Base-by-base conservation (phyloP, 2,888 invertebrate genomes). In the Lasioglossum marginatum region DNA sequence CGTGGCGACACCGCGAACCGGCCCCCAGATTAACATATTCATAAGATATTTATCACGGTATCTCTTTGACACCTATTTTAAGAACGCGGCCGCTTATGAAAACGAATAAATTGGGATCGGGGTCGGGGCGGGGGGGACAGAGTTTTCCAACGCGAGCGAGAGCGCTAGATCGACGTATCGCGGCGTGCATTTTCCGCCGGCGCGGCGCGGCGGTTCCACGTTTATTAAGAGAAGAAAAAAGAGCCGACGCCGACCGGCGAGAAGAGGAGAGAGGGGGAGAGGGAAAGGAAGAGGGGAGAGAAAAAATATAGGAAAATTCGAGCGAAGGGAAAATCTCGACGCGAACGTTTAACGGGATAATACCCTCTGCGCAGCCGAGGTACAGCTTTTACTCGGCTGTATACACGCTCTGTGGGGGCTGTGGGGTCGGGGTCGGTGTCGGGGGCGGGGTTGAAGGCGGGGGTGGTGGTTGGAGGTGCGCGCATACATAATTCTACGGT, bases 41-140 rank as follows among this genome's bases (percentile, higher is more conserved):
- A 90, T 90, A 90, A 90, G 89, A 90, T 90, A 90, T 90, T 90
- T 90, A 90, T 90, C 88, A 90, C 88, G 85, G 83, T 85, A 81
- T 77, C 89, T 81, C 88, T 90, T 89, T 90, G 90, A 87, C 90
- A 83, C 88, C 84, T 79, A 85, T 88, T 90, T 81, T 87, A 86
- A 87, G 87, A 90, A 87, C 83, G 79, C 78, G 72, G 23, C 81
- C 81, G 82, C 82, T 86, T 76, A 86, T 87, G 83, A 84, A 23
- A 84, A 86, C 87, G 85, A 82, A 87, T 88, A 87, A 87, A 88
- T 87, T 88, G 87, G 72, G 60, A 63, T 63, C 80, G 63, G 31
- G 48, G 27, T 31, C 10, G 27, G 14, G 34, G 48, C 23, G 10
- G 63, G 19, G 19, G 2, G 6, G 8, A 31, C 10, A 19, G 66